Percentiles rank a stretch among this genome's conserved stretches.
Conservation (phyloP, 2,797 vertebrate species). For the Epinephelus awoara region DNA sequence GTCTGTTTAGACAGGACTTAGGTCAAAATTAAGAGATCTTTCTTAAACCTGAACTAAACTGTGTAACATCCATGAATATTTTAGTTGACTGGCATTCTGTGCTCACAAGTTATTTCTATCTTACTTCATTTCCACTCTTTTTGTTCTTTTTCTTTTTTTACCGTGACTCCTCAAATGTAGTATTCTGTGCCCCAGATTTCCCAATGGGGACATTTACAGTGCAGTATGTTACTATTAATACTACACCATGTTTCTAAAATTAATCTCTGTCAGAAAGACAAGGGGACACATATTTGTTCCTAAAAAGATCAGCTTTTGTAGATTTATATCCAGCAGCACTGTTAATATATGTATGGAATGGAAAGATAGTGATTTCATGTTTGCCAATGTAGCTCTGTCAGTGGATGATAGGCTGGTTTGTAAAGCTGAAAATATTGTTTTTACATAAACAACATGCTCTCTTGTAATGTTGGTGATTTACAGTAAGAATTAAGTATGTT, state of each 20-base stretch:
- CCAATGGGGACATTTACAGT: constrained; percentile 29
- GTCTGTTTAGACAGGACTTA: not conserved
- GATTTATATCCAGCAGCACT: constrained; percentile 11
- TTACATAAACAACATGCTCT: not conserved
- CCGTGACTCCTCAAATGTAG: constrained; percentile 26
- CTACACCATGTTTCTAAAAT: constrained; percentile 43
- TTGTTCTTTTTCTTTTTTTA: constrained; percentile 27
- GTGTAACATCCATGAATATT: not conserved
- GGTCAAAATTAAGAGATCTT: not conserved
- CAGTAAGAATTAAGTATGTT: not conserved
- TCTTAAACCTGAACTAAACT: not conserved
- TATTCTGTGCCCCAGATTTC: constrained; percentile 48
- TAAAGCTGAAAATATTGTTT: not conserved
- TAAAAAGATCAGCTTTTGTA: constrained; percentile 25
- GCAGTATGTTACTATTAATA: constrained; percentile 58
- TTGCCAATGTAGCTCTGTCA: not conserved
- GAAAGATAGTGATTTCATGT: not conserved
- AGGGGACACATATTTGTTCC: constrained; percentile 5
- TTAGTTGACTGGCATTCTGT: not conserved
- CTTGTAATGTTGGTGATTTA: not conserved
- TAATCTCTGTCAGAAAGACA: constrained; percentile 13
- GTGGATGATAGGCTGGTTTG: not conserved
- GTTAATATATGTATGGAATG: not conserved
- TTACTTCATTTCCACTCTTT: constrained; percentile 18
- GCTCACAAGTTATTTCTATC: constrained; percentile 25